Base-by-base conservation (phyloP, 2,888 invertebrate species). In the Sceliomorpha sp. region DNA sequence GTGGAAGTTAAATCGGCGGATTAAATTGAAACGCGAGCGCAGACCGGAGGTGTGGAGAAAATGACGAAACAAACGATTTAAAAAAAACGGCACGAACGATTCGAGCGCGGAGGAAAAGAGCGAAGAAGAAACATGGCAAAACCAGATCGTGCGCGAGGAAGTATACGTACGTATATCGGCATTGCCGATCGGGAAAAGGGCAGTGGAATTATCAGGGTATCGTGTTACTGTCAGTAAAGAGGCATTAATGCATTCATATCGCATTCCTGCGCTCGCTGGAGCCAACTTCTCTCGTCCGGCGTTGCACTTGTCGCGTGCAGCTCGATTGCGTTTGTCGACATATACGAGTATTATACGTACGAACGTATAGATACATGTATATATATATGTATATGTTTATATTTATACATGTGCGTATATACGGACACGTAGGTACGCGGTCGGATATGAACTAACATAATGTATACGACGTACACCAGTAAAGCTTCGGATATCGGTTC, bases 201-300 rank as follows among this genome's bases (percentile, higher is more conserved):
- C 67, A 64, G 24, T 48, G 60, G 53, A 73, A 73, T 70, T 76
- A 78, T 81, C 78, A 71, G 77, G 74, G 78, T 75, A 79, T 79
- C 80, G 81, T 78, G 80, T 80, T 66, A 71, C 78, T 80, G 80
- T 79, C 79, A 78, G 77, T 81, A 77, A 80, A 78, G 71, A 77
- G 69, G 80, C 78, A 80, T 81, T 81, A 79, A 75, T 78, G 76
- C 79, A 75, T 80, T 79, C 79, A 81, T 81, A 81, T 81, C 77
- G 80, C 81, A 78, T 81, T 78, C 79, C 78, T 64, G 74, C 77
- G 75, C 80, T 74, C 58, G 69, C 70, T 64, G 64, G 68, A 69
- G 55, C 70, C 51, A 50, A 66, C 72, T 70, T 69, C 70, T 59
- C 44, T 70, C 67, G 74, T 66, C 50, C 66, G 55, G 50, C 40